Evolutionary conservation across 2,113 vertebrate species (phyloP), one percentile per base, ranked within the genome.

Genomic region (Hystrix cristata): DNA sequence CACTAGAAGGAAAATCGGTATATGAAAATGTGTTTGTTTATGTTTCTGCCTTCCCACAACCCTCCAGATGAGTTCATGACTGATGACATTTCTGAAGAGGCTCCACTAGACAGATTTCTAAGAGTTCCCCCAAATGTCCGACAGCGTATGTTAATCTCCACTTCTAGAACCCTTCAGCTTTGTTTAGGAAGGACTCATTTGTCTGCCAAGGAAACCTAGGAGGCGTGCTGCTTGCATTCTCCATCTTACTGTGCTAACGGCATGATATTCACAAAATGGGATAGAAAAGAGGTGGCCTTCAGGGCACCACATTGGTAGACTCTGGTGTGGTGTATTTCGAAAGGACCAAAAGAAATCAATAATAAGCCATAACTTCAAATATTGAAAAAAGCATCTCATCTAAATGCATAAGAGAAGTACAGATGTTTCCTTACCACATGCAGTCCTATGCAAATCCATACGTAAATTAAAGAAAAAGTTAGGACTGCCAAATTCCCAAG

Each of bases 371-470:
- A 90, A 91, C 60, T 91, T 97, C 64, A 95, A 74, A 91, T 96
- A 90, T 18, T 84, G 46, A 90, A 82, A 94, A 94, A 74, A 88
- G 7, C 11, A 85, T 92, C 15, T 69, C 62, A 64, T 98, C 60
- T 69, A 95, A 93, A 93, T 79, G 43, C 38, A 48, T 76, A 59
- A 71, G 64, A 93, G 89, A 95, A 79, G 76, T 92, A 92, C n/a
- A 95, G 62, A 95, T 95, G 84, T 92, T 97, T 76, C 57, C 27
- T 92, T 91, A 96, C 64, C 15, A 59, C 93, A 92, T 96, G 74
- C n/a, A 92, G 51, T 43, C 46, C 19, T 95, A 92, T 95, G 76
- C 72, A 85, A 97, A 95, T 91, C 18, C 85, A 87, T 89, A 93
- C 87, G 46, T 31, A 95, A 95, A 94, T 87, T 92, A 87, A 91